A percentile compares a stretch with the other conserved stretches of the same genome.
Evolutionary conservation across 2,888 invertebrate species (phyloP).

Genomic region (Drosophila picticornis): DNA sequence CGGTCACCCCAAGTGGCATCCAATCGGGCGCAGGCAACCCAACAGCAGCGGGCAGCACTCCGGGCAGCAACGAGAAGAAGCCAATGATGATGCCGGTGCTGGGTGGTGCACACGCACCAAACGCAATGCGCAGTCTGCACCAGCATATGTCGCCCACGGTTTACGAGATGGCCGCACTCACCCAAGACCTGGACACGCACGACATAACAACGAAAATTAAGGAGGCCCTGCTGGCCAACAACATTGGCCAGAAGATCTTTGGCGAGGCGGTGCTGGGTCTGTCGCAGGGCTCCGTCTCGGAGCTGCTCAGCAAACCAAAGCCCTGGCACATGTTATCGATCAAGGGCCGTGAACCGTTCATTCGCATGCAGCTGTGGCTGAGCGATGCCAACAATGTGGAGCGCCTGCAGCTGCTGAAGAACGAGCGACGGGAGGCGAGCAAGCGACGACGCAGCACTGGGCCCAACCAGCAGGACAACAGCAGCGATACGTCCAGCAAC

Average conservation of each 20-base stretch:
- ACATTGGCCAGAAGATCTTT: conserved; percentile 99
- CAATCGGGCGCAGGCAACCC: conserved; percentile 37
- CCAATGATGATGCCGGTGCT: conserved; percentile 87
- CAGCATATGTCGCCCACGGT: conserved; percentile 97
- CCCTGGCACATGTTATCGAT: conserved; percentile 99
- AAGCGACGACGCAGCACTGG: conserved; percentile 94
- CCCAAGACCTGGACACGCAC: conserved; percentile 98
- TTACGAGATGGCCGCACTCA: conserved; percentile 98
- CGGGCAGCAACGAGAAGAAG: conserved; percentile 83
- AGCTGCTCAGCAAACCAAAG: conserved; percentile 98
- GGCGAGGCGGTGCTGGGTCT: conserved; percentile 98
- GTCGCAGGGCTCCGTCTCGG: conserved; percentile 98
- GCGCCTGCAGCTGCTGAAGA: conserved; percentile 94
- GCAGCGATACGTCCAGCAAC: conserved; percentile 94
- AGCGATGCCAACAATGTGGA: conserved; percentile 98
- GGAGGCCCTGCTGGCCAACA: conserved; percentile 97
- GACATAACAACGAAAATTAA: conserved; percentile 98
- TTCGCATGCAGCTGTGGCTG: conserved; percentile 98
- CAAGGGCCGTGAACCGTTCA: conserved; percentile 98
- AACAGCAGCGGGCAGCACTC: conserved; percentile 7
- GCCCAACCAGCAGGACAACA: conserved; percentile 93
- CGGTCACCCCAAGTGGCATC: conserved; percentile 70
- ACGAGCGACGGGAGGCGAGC: conserved; percentile 95
- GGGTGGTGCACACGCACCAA: conserved; percentile 89
- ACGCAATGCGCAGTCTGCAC: conserved; percentile 90